Conservation (phyloP, 1,140 invertebrate species). For the Andrena cerasifolii region DNA sequence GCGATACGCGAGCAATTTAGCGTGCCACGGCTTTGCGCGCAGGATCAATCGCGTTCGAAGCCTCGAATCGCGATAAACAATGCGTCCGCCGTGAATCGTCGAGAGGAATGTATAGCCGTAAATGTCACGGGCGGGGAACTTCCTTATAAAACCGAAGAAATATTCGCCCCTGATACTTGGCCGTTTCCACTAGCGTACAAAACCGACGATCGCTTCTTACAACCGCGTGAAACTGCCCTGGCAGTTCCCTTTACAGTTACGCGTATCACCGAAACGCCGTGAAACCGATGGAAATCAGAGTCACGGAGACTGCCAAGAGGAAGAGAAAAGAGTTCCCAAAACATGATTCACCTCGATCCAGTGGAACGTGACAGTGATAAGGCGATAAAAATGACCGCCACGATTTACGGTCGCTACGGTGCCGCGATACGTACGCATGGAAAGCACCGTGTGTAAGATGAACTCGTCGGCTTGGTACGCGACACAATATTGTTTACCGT, state of each 20-base stretch:
- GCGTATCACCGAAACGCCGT: neutral
- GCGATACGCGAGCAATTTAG: slow-evolving; percentile 12
- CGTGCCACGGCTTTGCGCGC: neutral
- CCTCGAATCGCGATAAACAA: slow-evolving; percentile 44
- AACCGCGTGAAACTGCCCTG: too few species aligned
- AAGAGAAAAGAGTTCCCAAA: slow-evolving; percentile 7
- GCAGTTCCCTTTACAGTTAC: too few species aligned
- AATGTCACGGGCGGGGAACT: slow-evolving; percentile 45
- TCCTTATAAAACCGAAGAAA: slow-evolving; percentile 21
- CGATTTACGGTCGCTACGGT: slow-evolving; percentile 6
- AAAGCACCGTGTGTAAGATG: neutral
- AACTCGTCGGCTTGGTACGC: neutral
- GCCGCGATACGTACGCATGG: neutral
- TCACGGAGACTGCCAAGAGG: too few species aligned
- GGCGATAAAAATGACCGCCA: slow-evolving; percentile 37
- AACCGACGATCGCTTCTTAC: too few species aligned
- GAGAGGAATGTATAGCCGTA: slow-evolving; percentile 35
- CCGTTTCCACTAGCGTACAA: neutral
- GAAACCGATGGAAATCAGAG: neutral
- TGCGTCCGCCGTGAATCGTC: slow-evolving; percentile 2
- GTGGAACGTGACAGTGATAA: slow-evolving; percentile 44
- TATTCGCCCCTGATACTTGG: slow-evolving; percentile 20
- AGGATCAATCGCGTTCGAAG: neutral
- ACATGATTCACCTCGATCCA: slow-evolving; percentile 40
- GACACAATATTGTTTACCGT: slow-evolving; percentile 29